Evolutionary conservation across 30 jellyfish, hydroid and myxozoan species (phyloP).

Genomic region (Aurelia aurita): DNA sequence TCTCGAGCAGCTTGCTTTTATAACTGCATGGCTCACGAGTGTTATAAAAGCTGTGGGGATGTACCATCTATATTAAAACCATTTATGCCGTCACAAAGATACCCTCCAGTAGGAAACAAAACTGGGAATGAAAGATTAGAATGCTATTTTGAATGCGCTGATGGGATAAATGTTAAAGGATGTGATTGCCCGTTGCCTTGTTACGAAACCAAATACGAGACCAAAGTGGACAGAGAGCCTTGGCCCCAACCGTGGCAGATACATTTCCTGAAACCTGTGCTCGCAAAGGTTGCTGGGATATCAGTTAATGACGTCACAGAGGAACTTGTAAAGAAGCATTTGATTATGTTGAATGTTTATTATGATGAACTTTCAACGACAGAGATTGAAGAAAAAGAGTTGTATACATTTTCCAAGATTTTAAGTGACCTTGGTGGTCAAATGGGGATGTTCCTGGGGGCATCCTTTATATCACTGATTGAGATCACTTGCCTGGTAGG

Average conservation of each 20-base stretch:
- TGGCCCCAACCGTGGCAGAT: constrained; percentile 58
- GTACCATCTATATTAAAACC: background rate
- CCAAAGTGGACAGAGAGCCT: constrained; percentile 28
- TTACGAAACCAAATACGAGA: constrained; percentile 26
- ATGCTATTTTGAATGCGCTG: background rate
- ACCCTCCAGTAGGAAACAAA: background rate
- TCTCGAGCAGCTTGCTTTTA: constrained; percentile 1
- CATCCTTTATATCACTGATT: constrained; percentile 47
- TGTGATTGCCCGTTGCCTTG: constrained; percentile 58
- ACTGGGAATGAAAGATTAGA: background rate
- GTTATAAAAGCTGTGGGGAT: background rate
- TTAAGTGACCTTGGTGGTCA: constrained; percentile 67
- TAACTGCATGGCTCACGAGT: background rate
- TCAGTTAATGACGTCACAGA: background rate
- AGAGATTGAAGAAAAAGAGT: constrained; percentile 29
- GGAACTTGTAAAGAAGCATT: background rate
- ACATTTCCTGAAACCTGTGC: background rate
- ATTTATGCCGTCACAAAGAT: background rate
- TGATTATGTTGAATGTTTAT: constrained; percentile 1
- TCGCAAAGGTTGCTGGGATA: constrained; percentile 5
- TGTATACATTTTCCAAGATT: constrained; percentile 13
- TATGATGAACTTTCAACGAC: constrained; percentile 15
- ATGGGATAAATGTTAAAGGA: background rate
- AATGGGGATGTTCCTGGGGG: constrained; percentile 69
- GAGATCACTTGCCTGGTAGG: constrained; percentile 23